phyloP scores from a whole-genome alignment of 2,113 vertebrate species.

The Caranx ignobilis region DNA sequence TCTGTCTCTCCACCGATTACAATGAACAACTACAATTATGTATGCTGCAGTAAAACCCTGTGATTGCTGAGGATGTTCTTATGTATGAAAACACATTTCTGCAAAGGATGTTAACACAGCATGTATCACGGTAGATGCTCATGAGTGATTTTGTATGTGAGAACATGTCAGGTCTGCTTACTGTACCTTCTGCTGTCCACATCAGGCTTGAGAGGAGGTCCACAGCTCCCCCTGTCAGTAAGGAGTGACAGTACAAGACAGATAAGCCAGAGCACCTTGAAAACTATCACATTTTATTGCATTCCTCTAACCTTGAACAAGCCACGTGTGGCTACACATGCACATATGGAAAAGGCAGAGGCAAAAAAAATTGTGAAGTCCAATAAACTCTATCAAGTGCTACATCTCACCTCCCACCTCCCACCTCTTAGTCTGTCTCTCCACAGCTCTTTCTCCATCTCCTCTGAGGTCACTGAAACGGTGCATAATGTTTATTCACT shows the following conservation, averaged over 20 bases:
- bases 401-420: background rate
- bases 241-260: slow-evolving; percentile 16
- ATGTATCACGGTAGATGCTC: slow-evolving; percentile 8
- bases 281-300: slow-evolving; percentile 25
- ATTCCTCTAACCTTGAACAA: slow-evolving; percentile 5
- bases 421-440: background rate
- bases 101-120: slow-evolving; percentile 17
- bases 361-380: background rate
- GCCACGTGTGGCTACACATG: background rate
- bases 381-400: background rate
- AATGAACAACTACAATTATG: slow-evolving; percentile 7
- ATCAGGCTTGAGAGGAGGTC: slow-evolving; percentile 46
- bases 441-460: slow-evolving; percentile 11
- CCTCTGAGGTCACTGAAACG: slow-evolving; percentile 40
- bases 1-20: slow-evolving; percentile 27
- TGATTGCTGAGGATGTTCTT: slow-evolving; percentile 18
- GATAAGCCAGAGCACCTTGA: background rate
- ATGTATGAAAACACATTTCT: slow-evolving; percentile 8
- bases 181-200: slow-evolving; percentile 13
- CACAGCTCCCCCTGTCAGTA: slow-evolving; percentile 73
- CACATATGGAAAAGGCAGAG: slow-evolving; percentile 9
- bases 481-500: slow-evolving; percentile 39
- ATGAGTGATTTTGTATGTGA: slow-evolving; percentile 6
- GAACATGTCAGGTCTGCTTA: slow-evolving; percentile 1
- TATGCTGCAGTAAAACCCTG: slow-evolving; percentile 22